phyloP scores from a whole-genome alignment of 2,888 invertebrate species.

The Diarsia mendica region DNA sequence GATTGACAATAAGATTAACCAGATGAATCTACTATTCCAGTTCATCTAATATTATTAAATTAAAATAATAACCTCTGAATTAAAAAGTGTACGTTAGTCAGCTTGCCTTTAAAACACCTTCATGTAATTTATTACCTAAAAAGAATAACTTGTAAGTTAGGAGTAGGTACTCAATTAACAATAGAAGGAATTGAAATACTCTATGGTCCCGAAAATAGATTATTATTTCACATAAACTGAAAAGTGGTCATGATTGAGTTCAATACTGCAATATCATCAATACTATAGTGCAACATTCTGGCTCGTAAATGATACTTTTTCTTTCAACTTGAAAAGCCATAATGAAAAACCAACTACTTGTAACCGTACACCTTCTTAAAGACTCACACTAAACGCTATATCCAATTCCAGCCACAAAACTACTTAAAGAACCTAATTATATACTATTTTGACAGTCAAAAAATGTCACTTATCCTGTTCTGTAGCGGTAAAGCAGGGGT shows the following conservation, averaged over 20 bases:
- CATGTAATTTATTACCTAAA: too few species aligned
- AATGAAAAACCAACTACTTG: neutral
- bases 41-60: neutral
- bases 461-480: slow-evolving; percentile 77
- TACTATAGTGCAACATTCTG: neutral
- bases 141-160: too few species aligned
- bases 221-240: too few species aligned
- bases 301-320: neutral
- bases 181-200: neutral
- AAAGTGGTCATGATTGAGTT: neutral
- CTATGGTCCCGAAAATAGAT: neutral
- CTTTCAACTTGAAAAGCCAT: neutral
- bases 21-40: neutral
- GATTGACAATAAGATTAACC: neutral
- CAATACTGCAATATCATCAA: too few species aligned
- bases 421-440: slow-evolving; percentile 68
- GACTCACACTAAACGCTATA: slow-evolving; percentile 51
- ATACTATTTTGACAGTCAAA: slow-evolving; percentile 67
- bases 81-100: too few species aligned
- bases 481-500: slow-evolving; percentile 67
- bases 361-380: slow-evolving; percentile 30
- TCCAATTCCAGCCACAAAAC: slow-evolving; percentile 64
- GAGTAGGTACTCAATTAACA: too few species aligned
- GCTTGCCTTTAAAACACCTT: neutral
- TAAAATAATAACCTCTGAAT: neutral